Conservation (phyloP, 2,113 vertebrate genomes). For the Dunckerocampus dactyliophorus region DNA sequence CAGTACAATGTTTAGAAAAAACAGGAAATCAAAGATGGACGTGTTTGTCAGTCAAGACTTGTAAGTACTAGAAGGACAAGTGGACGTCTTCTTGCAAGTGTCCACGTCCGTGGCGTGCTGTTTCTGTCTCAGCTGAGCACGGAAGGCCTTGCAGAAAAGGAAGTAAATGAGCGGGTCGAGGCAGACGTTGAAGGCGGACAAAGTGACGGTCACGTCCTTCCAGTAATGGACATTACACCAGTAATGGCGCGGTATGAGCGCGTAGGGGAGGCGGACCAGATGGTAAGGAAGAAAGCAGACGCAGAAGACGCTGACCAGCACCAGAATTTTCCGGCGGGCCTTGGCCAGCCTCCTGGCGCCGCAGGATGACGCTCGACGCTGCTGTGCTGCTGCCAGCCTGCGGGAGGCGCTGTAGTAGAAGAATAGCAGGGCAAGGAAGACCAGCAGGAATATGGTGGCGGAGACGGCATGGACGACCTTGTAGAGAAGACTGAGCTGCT, state of each 20-base stretch:
- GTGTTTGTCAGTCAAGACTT: not conserved
- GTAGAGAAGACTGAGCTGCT: conserved; percentile 26
- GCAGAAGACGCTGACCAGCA: conserved; percentile 67
- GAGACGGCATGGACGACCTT: conserved; percentile 39
- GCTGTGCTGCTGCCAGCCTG: conserved; percentile 35
- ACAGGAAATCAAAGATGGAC: too few relatives aligned
- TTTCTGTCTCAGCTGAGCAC: conserved; percentile 35
- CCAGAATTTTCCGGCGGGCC: conserved; percentile 62
- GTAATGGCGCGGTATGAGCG: not conserved
- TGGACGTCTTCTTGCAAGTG: not conserved
- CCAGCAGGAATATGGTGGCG: conserved; percentile 45
- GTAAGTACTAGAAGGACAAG: not conserved
- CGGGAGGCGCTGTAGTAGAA: conserved; percentile 55
- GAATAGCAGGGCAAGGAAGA: conserved; percentile 54
- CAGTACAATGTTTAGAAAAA: too few relatives aligned
- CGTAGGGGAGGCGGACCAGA: conserved; percentile 64
- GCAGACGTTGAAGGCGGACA: conserved; percentile 68
- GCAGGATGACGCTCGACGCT: not conserved
- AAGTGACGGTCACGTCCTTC: conserved; percentile 59
- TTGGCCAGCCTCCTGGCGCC: conserved; percentile 38
- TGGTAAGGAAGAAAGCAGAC: conserved; percentile 74
- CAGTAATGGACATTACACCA: conserved; percentile 41
- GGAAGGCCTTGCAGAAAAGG: conserved; percentile 67
- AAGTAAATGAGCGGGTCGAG: conserved; percentile 74
- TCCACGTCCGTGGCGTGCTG: fast-evolving